Conservation (phyloP, 2,113 vertebrate genomes). For the Gulo gulo region DNA sequence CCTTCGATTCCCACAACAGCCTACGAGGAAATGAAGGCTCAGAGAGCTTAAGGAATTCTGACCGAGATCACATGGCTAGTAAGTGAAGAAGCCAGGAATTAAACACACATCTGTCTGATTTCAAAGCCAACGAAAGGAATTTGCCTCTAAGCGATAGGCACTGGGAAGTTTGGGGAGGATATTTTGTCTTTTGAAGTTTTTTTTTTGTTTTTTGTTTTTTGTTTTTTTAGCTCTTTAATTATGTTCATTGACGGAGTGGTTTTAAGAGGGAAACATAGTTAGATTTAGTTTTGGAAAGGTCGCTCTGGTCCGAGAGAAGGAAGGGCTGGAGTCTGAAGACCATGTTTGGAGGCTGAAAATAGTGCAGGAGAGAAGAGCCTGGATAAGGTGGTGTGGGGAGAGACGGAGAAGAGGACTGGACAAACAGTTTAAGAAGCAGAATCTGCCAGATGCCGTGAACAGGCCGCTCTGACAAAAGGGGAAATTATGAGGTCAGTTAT, state of each 20-base stretch:
- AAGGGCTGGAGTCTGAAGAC: neutral
- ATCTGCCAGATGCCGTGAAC: neutral
- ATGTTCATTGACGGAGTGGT: neutral
- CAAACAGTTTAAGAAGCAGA: neutral
- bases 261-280: neutral
- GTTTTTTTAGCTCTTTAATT: neutral
- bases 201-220: neutral
- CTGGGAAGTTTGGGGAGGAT: neutral
- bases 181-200: neutral
- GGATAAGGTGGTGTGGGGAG: neutral
- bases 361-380: neutral
- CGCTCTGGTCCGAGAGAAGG: neutral
- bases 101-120: neutral
- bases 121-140: neutral
- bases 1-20: neutral
- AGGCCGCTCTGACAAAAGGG: neutral
- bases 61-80: neutral
- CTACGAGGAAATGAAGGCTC: neutral
- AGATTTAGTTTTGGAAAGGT: neutral
- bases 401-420: neutral
- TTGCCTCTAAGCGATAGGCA: neutral
- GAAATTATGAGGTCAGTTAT: neutral
- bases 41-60: neutral
- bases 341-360: neutral
- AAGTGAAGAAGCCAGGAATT: neutral